Conservation (phyloP, 2,797 vertebrate species). For the Sebastes matsubarae region DNA sequence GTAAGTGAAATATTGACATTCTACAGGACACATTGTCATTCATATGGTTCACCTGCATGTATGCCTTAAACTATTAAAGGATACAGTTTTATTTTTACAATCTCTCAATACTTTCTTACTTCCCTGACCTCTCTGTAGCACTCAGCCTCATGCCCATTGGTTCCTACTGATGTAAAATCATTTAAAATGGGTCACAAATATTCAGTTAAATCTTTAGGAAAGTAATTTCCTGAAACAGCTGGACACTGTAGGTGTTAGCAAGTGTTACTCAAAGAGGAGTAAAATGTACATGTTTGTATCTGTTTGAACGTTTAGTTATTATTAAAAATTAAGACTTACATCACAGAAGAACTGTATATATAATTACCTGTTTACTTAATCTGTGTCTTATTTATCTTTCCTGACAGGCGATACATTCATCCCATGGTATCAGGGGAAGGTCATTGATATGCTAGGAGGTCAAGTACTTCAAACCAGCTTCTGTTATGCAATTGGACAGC, state of each 20-base stretch:
- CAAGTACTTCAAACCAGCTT: constrained; percentile 69
- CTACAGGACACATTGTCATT: not conserved
- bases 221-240: not conserved
- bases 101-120: too few relatives aligned
- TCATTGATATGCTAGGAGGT: constrained; percentile 83
- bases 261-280: not conserved
- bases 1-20: constrained; percentile 76
- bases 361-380: not conserved
- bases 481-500: constrained; percentile 63
- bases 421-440: constrained; percentile 84
- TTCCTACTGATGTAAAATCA: not conserved
- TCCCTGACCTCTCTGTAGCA: too few relatives aligned
- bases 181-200: not conserved
- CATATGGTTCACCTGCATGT: not conserved
- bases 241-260: not conserved
- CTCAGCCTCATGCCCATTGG: rapidly evolving
- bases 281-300: not conserved
- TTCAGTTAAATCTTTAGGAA: rapidly evolving
- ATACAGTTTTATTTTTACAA: not conserved
- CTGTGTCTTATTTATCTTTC: not conserved
- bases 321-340: not conserved
- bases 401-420: constrained; percentile 85
- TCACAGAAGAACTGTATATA: not conserved
- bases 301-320: not conserved
- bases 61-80: not conserved